Percentiles rank a stretch among this genome's conserved stretches.
Conservation (phyloP, 2,113 vertebrate species). For the Albula glossodonta region DNA sequence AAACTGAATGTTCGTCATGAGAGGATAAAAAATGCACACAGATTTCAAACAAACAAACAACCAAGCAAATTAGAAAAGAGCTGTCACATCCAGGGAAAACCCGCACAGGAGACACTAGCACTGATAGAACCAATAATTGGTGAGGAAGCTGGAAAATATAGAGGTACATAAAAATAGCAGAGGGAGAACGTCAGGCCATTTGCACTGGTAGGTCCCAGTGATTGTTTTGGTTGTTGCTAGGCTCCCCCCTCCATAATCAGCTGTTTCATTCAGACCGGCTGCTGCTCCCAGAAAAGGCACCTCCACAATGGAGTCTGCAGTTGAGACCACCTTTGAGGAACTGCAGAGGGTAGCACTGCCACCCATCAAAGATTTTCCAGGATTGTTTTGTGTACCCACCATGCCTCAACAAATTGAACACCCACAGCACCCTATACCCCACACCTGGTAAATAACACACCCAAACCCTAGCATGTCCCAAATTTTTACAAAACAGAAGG, state of each 20-base stretch:
- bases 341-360: neutral
- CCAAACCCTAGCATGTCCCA: too few species aligned
- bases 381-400: too few species aligned
- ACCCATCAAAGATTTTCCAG: too few species aligned
- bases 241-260: neutral
- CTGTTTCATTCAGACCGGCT: neutral
- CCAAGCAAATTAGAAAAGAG: neutral
- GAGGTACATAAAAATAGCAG: neutral
- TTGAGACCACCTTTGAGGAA: neutral
- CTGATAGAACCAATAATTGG: neutral
- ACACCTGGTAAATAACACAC: too few species aligned
- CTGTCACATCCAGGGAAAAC: neutral
- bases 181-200: neutral
- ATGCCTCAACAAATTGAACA: too few species aligned
- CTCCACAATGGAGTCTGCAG: neutral
- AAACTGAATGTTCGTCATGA: neutral
- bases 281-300: neutral
- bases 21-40: neutral
- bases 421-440: too few species aligned
- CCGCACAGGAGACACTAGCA: neutral
- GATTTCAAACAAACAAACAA: neutral
- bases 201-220: neutral
- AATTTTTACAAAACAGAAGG: too few species aligned
- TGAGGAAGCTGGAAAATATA: constrained; percentile 7
- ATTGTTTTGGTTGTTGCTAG: constrained; percentile 12